Evolutionary conservation across 2,113 vertebrate species (phyloP), one percentile per base, ranked within the genome.

Genomic region (Ailuropoda melanoleuca): DNA sequence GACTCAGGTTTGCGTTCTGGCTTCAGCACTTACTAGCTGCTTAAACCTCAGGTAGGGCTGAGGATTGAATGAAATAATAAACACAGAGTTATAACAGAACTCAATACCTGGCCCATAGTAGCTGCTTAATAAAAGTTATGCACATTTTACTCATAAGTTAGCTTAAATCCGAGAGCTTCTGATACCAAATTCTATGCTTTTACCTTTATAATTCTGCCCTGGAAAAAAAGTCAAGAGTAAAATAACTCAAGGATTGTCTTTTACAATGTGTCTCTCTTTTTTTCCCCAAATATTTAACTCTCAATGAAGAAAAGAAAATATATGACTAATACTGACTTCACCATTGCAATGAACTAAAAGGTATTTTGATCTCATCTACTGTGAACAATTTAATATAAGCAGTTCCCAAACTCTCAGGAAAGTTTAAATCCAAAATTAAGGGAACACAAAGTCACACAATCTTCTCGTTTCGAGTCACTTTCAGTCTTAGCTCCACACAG

Each of bases 401-500:
- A 58, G 5, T 93, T 96, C n/a, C 24, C 89, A 96, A 94, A 77
- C 26, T 92, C 60, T 90, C 92, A 60, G 37, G 23, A 84, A 97
- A 96, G 90, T 92, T 93, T 87, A 97, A 98, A 98, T 98, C 96
- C 98, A 97, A 92, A 98, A 98, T 88, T 85, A 94, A 97, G 26
- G 23, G 60, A 93, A 75, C 98, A 96, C 8, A 34, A 96, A 96
- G 93, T 98, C 98, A 97, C 96, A 96, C 97, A 98, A 98, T 98
- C 97, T 98, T 82, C 97, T 98, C 78, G 82, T 97, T 97, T 0
- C 11, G 97, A 98, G 97, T 96, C 97, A 81, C 86, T 95, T 98
- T 98, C 97, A 4, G 6, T 94, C 77, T 98, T 97, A 92, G 97
- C 96, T 98, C 88, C 23, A 60, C 98, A 99, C 99, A 99, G 99